These are phyloP conservation scores for Tridacna gigas DNA, from an alignment of 2,888 invertebrate species.

Conservation along the genomic window DNA sequence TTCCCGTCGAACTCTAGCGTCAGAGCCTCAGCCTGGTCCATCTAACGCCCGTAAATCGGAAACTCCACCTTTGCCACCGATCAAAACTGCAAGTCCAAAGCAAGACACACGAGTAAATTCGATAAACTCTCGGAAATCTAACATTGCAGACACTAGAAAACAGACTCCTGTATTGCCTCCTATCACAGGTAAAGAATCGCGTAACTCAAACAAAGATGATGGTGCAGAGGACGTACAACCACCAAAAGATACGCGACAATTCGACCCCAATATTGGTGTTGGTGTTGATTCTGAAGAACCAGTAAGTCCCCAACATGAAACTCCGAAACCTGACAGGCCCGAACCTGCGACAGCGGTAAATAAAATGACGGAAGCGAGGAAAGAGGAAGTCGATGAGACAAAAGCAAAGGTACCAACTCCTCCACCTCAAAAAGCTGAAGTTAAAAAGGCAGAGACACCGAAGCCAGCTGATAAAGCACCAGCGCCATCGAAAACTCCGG, in stretches of 20 bases:
- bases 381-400: conserved; percentile 17
- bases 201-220: conserved; percentile 21
- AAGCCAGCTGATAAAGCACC: conserved; percentile 14
- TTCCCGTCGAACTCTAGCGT: conserved; percentile 32
- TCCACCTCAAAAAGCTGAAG: conserved; percentile 5
- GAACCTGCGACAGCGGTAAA: background rate
- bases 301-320: conserved; percentile 4
- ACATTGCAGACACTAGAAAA: conserved; percentile 31
- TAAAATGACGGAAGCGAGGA: conserved; percentile 9
- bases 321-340: conserved; percentile 1
- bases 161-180: conserved; percentile 62
- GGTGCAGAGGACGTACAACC: conserved; percentile 48
- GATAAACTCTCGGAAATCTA: conserved; percentile 20
- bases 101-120: conserved; percentile 32
- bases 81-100: conserved; percentile 53
- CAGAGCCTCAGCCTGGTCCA: conserved; percentile 57
- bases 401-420: conserved; percentile 27
- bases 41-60: conserved; percentile 52
- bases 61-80: conserved; percentile 62
- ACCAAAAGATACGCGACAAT: conserved; percentile 57
- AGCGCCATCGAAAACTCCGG: conserved; percentile 25
- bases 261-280: conserved; percentile 61
- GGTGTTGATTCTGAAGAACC: conserved; percentile 38
- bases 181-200: conserved; percentile 39
- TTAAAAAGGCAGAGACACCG: conserved; percentile 17